These are phyloP conservation scores for Microctenopoma stevenorrisi DNA, from an alignment of 2,797 vertebrate species.

Conservation along the genomic window DNA sequence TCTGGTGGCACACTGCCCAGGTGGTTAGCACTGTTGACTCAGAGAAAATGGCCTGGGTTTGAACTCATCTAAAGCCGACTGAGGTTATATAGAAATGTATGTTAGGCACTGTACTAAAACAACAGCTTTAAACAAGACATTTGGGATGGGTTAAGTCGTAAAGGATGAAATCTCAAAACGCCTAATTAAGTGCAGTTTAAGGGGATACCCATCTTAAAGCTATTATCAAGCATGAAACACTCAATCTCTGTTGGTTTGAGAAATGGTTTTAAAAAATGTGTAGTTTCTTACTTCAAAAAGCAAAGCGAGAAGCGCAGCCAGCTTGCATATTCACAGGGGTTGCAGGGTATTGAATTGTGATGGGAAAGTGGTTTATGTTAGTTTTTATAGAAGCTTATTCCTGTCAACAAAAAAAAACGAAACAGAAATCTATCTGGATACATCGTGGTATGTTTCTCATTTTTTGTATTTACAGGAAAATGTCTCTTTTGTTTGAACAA, in stretches of 20 bases:
- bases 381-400: too few relatives aligned
- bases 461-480: too few relatives aligned
- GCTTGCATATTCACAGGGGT: background rate
- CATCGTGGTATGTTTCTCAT: too few relatives aligned
- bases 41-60: constrained; percentile 23
- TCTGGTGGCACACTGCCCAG: constrained; percentile 47
- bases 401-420: too few relatives aligned
- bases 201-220: constrained; percentile 22
- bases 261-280: constrained; percentile 19
- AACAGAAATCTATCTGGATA: too few relatives aligned
- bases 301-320: background rate
- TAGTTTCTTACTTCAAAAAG: too few relatives aligned
- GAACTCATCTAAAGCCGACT: constrained; percentile 28
- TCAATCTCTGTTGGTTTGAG: constrained; percentile 22
- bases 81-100: constrained; percentile 15
- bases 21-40: constrained; percentile 54
- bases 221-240: constrained; percentile 17
- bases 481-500: too few relatives aligned
- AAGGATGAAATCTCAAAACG: constrained; percentile 24
- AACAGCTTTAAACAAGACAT: constrained; percentile 15
- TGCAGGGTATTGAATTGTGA: constrained; percentile 3
- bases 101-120: constrained; percentile 3
- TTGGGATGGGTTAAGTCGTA: constrained; percentile 25
- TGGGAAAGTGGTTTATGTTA: background rate
- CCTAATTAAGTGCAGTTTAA: constrained; percentile 28